phyloP scores from a whole-genome alignment of 1,140 invertebrate genomes.

The Drosophila ohnishii region DNA sequence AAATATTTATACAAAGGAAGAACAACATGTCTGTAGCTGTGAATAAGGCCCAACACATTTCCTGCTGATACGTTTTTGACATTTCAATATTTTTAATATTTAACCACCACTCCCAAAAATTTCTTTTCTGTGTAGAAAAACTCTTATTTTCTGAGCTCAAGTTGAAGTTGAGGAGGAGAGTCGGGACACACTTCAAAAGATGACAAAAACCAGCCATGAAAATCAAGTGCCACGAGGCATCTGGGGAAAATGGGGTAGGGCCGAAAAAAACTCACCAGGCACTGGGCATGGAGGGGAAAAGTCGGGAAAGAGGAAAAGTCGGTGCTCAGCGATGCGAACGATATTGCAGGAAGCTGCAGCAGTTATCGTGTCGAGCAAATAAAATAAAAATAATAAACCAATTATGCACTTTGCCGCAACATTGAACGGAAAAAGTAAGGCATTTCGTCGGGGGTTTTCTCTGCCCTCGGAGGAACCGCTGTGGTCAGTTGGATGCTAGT shows the following conservation, averaged over 20 bases:
- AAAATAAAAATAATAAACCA: conserved; percentile 80
- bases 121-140: conserved; percentile 19
- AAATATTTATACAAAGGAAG: background rate
- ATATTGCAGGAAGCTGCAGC: conserved; percentile 74
- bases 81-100: background rate
- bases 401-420: conserved; percentile 82
- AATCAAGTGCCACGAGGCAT: conserved; percentile 71
- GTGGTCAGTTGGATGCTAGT: conserved; percentile 55
- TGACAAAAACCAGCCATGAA: conserved; percentile 70
- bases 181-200: conserved; percentile 76
- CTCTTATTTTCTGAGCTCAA: conserved; percentile 23
- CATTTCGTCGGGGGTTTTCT: conserved; percentile 8
- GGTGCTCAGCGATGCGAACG: conserved; percentile 73
- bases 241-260: conserved; percentile 57
- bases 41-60: background rate
- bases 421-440: conserved; percentile 62
- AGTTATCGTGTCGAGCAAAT: conserved; percentile 61
- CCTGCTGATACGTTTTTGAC: too few relatives aligned
- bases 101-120: rapidly evolving
- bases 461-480: conserved; percentile 23
- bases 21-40: background rate
- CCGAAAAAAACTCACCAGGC: conserved; percentile 25
- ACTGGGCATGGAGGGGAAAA: background rate
- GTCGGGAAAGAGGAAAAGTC: conserved; percentile 7
- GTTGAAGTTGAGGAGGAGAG: conserved; percentile 32